A percentile compares a stretch with the other conserved stretches of the same genome.
These are phyloP conservation scores for Crenichthys baileyi DNA, from an alignment of 2,797 vertebrate species.

Conservation along the genomic window DNA sequence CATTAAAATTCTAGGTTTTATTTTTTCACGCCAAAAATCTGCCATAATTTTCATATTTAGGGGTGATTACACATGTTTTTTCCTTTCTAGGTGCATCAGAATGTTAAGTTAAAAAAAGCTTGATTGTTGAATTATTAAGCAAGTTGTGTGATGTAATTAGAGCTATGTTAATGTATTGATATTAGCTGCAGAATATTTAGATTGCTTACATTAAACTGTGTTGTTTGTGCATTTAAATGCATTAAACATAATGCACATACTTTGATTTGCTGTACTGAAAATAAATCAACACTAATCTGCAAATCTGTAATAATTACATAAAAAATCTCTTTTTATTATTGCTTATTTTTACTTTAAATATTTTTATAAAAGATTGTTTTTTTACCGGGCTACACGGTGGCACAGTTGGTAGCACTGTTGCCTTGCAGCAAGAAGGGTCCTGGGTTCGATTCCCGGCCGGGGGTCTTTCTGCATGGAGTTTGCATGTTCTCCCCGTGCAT, in stretches of 20 bases:
- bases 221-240: neutral
- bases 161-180: neutral
- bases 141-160: neutral
- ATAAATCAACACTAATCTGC: neutral
- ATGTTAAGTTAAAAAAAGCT: too few species aligned
- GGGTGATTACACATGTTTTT: neutral
- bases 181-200: neutral
- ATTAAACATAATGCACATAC: neutral
- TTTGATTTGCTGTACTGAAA: neutral
- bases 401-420: too few species aligned
- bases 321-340: neutral
- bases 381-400: too few species aligned
- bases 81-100: too few species aligned
- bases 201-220: neutral
- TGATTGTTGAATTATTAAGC: neutral
- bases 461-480: too few species aligned
- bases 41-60: neutral
- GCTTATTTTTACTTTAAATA: neutral
- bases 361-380: neutral
- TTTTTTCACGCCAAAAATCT: neutral
- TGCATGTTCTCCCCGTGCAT: too few species aligned
- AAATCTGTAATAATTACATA: neutral
- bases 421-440: too few species aligned
- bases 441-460: too few species aligned
- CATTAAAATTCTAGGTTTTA: neutral